These are phyloP conservation scores for Nettapus auritus DNA, from an alignment of 2,113 vertebrate genomes.

Conservation along the genomic window DNA sequence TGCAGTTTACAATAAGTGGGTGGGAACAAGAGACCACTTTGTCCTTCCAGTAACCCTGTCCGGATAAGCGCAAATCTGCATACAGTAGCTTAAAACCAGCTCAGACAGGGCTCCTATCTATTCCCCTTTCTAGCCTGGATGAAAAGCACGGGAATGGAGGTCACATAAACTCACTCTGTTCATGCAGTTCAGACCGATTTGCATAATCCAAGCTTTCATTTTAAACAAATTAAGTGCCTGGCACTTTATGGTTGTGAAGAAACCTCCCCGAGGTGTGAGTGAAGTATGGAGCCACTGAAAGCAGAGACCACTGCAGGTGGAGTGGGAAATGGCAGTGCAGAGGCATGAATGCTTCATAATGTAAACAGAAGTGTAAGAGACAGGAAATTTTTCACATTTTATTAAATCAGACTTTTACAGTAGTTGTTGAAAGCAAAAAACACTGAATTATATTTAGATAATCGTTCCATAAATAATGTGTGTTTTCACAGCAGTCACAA, in stretches of 20 bases:
- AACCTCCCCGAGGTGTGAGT: background rate
- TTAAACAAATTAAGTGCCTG: slow-evolving; percentile 38
- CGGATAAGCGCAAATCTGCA: background rate
- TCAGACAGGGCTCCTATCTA: background rate
- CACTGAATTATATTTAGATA: slow-evolving; percentile 73
- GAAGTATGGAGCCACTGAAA: background rate
- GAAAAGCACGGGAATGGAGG: background rate
- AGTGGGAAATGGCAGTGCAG: background rate
- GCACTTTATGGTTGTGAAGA: slow-evolving; percentile 19
- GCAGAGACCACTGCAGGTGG: background rate
- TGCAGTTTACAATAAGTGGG: background rate
- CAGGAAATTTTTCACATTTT: slow-evolving; percentile 60
- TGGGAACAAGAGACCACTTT: background rate
- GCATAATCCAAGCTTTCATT: slow-evolving; percentile 38
- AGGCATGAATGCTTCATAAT: slow-evolving; percentile 22
- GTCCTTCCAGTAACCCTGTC: background rate
- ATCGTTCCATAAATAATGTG: slow-evolving; percentile 74
- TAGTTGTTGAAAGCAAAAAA: slow-evolving; percentile 69
- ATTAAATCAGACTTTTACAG: slow-evolving; percentile 70
- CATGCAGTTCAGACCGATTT: slow-evolving; percentile 7
- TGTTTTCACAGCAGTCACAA: slow-evolving; percentile 70
- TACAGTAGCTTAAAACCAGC: background rate
- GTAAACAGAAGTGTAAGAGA: slow-evolving; percentile 48
- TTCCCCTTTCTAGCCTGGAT: background rate
- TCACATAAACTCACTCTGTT: background rate